These are phyloP conservation scores for Sinhomidia bicolor DNA, from an alignment of 2,888 invertebrate species.

Conservation along the genomic window DNA sequence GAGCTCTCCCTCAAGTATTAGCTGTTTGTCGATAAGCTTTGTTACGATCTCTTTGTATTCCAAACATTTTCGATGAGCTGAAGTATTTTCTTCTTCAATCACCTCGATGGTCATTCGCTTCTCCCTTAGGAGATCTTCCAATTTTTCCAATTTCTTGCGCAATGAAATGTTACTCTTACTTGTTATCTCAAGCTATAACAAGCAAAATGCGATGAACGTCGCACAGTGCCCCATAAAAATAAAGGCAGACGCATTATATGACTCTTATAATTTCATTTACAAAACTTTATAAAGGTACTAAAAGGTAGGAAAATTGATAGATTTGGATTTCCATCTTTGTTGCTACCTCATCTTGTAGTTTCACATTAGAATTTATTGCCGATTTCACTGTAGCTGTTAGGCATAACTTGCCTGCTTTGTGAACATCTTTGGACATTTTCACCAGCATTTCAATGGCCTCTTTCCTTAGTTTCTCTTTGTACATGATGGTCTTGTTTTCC, in stretches of 20 bases:
- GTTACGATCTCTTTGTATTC: conserved; percentile 74
- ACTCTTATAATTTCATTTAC: no score
- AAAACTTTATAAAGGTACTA: no score
- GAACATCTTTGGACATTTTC: conserved; percentile 77
- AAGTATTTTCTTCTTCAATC: conserved; percentile 75
- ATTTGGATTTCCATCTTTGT: no score
- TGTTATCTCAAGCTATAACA: conserved; percentile 70
- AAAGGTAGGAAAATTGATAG: no score
- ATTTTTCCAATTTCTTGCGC: conserved; percentile 67
- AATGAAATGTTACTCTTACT: conserved; percentile 74
- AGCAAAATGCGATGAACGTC: background rate
- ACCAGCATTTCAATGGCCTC: conserved; percentile 76
- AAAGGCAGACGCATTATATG: no score
- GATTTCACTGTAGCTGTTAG: conserved; percentile 77
- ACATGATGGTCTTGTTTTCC: conserved; percentile 77
- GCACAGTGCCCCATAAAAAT: conserved; percentile 3
- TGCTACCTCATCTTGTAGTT: conserved; percentile 76
- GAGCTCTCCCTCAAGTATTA: conserved; percentile 72
- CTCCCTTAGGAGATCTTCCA: conserved; percentile 63
- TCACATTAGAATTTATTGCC: conserved; percentile 76
- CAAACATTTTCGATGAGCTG: conserved; percentile 74
- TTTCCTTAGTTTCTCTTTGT: conserved; percentile 76
- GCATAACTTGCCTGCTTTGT: conserved; percentile 77
- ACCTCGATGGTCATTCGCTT: conserved; percentile 76
- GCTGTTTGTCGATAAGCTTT: conserved; percentile 74